phyloP scores from a whole-genome alignment of 2,888 invertebrate genomes.

The Abrostola triplasia region DNA sequence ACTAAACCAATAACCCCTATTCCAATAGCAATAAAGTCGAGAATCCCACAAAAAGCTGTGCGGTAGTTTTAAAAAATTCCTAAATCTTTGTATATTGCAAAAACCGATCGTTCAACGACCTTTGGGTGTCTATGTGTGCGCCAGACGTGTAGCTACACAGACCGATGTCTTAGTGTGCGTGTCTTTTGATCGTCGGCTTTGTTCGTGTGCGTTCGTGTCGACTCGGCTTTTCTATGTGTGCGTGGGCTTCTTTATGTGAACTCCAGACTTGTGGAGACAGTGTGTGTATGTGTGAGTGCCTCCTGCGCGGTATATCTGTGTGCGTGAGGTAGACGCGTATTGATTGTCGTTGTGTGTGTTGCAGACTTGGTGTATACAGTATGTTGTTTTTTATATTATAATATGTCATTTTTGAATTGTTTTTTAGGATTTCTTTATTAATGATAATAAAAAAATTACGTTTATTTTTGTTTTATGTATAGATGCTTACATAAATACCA shows the following conservation, averaged over 20 bases:
- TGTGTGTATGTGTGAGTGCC: constrained; percentile 40
- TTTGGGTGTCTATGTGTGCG: constrained; percentile 43
- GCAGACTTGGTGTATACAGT: constrained; percentile 39
- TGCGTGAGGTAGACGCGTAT: constrained; percentile 54
- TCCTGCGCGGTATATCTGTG: constrained; percentile 36
- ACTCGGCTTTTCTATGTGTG: constrained; percentile 32
- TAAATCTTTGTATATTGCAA: constrained; percentile 62
- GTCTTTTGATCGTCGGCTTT: constrained; percentile 20
- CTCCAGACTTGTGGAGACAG: constrained; percentile 54
- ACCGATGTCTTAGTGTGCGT: constrained; percentile 19
- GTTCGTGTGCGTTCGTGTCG: constrained; percentile 23
- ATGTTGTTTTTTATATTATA: constrained; percentile 13
- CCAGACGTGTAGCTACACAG: constrained; percentile 34
- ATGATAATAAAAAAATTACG: too few relatives aligned
- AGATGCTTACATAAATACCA: too few relatives aligned
- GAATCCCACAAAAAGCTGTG: constrained; percentile 17
- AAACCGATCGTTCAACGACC: constrained; percentile 72
- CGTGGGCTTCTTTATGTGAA: constrained; percentile 24
- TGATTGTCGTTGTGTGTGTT: constrained; percentile 34
- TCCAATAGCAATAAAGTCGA: constrained; percentile 9
- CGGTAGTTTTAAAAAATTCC: constrained; percentile 49
- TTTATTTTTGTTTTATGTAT: too few relatives aligned
- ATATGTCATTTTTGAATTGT: too few relatives aligned
- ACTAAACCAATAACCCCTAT: constrained; percentile 23
- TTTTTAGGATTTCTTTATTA: too few relatives aligned